Conservation (phyloP, 1,140 invertebrate genomes). For the Arctopsyche grandis region DNA sequence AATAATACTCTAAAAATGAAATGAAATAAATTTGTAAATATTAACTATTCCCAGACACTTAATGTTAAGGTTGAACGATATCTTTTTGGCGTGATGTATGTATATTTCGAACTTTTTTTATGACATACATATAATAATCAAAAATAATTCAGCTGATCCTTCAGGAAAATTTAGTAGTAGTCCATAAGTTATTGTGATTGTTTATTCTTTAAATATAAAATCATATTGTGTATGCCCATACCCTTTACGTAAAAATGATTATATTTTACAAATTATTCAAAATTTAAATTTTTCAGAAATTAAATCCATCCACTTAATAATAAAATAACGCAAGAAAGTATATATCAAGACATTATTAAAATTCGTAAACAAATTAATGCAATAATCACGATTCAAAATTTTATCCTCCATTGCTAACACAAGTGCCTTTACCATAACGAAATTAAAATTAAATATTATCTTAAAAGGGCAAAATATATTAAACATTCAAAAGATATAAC, state of each 20-base stretch:
- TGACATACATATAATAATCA: not conserved
- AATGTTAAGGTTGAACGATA: slow-evolving; percentile 6
- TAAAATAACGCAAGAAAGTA: not conserved
- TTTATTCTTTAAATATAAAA: not conserved
- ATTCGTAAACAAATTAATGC: not conserved
- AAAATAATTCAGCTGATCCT: slow-evolving; percentile 8
- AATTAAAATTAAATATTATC: not conserved
- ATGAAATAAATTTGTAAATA: slow-evolving; percentile 44
- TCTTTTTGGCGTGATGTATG: slow-evolving; percentile 36
- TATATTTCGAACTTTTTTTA: slow-evolving; percentile 15
- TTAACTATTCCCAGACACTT: slow-evolving; percentile 26
- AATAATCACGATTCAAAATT: slow-evolving; percentile 13
- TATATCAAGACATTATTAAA: too few relatives aligned
- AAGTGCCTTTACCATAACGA: slow-evolving; percentile 32
- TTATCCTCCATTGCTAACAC: slow-evolving; percentile 5
- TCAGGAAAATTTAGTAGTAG: not conserved
- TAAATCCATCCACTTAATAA: slow-evolving; percentile 1
- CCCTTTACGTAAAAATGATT: too few relatives aligned
- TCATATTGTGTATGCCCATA: too few relatives aligned
- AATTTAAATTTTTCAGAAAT: not conserved
- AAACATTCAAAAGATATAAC: not conserved
- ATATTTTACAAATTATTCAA: not conserved
- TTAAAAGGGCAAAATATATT: slow-evolving; percentile 13
- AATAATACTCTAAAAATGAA: slow-evolving; percentile 35
- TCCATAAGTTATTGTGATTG: too few relatives aligned